Percentiles rank a stretch among this genome's conserved stretches.
phyloP scores from a whole-genome alignment of 1,140 invertebrate species.

The Drosophila ercepeae region DNA sequence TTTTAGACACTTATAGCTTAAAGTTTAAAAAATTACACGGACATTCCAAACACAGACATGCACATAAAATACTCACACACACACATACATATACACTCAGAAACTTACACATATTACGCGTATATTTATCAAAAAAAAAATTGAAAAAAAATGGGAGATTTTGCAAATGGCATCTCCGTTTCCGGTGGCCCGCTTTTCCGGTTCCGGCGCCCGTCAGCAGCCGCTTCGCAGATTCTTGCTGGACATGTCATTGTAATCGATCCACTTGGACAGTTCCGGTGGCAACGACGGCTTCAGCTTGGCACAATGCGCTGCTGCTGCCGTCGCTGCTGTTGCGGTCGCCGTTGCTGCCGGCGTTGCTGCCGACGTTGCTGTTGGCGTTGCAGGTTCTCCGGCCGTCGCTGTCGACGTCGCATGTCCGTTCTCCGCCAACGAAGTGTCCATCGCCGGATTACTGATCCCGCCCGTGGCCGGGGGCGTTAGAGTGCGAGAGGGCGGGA shows the following conservation, averaged over 20 bases:
- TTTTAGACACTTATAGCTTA: slow-evolving; percentile 47
- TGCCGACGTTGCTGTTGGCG: slow-evolving; percentile 3
- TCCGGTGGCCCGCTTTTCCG: slow-evolving; percentile 2
- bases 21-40: slow-evolving; percentile 25
- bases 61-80: slow-evolving; percentile 23
- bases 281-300: slow-evolving; percentile 86
- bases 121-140: slow-evolving; percentile 5
- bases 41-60: slow-evolving; percentile 20
- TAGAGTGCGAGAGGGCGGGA: background rate
- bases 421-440: slow-evolving; percentile 68
- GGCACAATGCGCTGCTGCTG: slow-evolving; percentile 31
- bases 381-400: slow-evolving; percentile 11
- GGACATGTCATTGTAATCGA: slow-evolving; percentile 89
- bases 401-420: slow-evolving; percentile 50
- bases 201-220: slow-evolving; percentile 62
- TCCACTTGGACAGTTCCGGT: slow-evolving; percentile 86
- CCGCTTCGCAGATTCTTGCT: slow-evolving; percentile 86
- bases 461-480: slow-evolving; percentile 16
- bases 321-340: background rate
- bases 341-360: slow-evolving; percentile 6
- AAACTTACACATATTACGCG: background rate
- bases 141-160: slow-evolving; percentile 4
- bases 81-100: slow-evolving; percentile 8
- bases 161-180: background rate
- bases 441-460: slow-evolving; percentile 46